Base-by-base conservation (phyloP, 2,113 vertebrate species). In the Aleadryas rufinucha region DNA sequence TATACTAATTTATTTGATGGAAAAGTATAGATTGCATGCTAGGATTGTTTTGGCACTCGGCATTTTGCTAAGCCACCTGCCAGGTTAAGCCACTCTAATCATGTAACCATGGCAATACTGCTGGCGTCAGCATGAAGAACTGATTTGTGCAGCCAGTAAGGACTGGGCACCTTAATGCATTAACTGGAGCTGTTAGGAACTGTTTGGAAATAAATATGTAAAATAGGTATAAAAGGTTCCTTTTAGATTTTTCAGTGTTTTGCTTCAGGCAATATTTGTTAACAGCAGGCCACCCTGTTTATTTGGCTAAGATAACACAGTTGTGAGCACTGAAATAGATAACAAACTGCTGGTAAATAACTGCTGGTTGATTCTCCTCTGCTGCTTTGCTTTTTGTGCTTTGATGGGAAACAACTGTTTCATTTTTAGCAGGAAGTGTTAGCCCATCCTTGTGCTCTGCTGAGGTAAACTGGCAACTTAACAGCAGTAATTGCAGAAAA, bases 71-170 rank as follows among this genome's bases (percentile, higher is more conserved):
- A 92, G 64, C 91, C 93, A 94, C 95, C 95, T 92, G 91, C 91
- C 91, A 95, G 94, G 94, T 95, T 95, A 95, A 97, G 89, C 64
- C 79, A 89, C 84, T 82, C 76, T 92, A 90, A 84, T 89, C 87
- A 84, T 2, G 93, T 97, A 93, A 93, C 95, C 96, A 95, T 95
- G 95, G 91, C n/a, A 91, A 95, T 97, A 47, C 56, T 37, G 84
- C 84, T 87, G 77, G 91, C 35, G 7, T 89, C 87, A 95, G 65
- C 6, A 9, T 14, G 80, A 44, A 84, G 82, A 82, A 71, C 76
- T 81, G 89, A 81, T 90, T 84, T 89, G 84, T 44, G 77, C 86
- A 95, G 91, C 76, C 95, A 75, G 86, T 63, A 70, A 80, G 83
- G 72, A 87, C 20, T 37, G 65, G 52, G 77, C 44, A 89, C 76